These are phyloP conservation scores for Selene dorsalis DNA, from an alignment of 2,797 vertebrate genomes.

Conservation along the genomic window DNA sequence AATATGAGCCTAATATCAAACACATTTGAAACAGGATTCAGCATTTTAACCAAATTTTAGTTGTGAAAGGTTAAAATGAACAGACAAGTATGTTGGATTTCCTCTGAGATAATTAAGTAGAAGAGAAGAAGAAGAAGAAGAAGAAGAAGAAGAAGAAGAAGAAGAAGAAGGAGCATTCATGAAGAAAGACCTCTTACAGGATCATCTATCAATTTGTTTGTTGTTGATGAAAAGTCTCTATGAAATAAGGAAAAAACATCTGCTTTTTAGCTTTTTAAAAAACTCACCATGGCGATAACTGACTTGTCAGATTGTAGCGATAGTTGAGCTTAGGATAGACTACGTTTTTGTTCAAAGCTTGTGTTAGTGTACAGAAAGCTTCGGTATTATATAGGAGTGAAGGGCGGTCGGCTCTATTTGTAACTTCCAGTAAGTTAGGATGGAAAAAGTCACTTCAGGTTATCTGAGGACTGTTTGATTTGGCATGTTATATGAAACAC, in stretches of 20 bases:
- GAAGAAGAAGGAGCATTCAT: background rate
- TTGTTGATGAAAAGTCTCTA: background rate
- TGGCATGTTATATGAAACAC: background rate
- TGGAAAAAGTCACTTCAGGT: background rate
- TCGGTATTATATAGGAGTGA: slow-evolving; percentile 1
- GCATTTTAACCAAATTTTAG: too few relatives aligned
- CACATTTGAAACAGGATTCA: too few relatives aligned
- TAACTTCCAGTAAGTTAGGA: background rate
- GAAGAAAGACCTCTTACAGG: background rate
- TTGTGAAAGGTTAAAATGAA: too few relatives aligned
- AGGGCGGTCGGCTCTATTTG: background rate
- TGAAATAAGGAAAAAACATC: background rate
- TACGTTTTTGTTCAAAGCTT: background rate
- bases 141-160: too few relatives aligned
- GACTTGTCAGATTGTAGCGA: background rate
- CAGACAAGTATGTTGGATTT: too few relatives aligned
- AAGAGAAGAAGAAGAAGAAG: too few relatives aligned
- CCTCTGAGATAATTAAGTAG: too few relatives aligned
- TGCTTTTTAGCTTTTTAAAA: background rate
- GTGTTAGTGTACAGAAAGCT: background rate
- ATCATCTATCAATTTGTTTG: background rate
- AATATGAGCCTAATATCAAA: too few relatives aligned
- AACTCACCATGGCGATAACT: background rate
- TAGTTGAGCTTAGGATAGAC: background rate
- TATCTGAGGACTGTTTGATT: background rate